These are phyloP conservation scores for Myotis yumanensis DNA, from an alignment of 2,113 vertebrate species.

Conservation along the genomic window DNA sequence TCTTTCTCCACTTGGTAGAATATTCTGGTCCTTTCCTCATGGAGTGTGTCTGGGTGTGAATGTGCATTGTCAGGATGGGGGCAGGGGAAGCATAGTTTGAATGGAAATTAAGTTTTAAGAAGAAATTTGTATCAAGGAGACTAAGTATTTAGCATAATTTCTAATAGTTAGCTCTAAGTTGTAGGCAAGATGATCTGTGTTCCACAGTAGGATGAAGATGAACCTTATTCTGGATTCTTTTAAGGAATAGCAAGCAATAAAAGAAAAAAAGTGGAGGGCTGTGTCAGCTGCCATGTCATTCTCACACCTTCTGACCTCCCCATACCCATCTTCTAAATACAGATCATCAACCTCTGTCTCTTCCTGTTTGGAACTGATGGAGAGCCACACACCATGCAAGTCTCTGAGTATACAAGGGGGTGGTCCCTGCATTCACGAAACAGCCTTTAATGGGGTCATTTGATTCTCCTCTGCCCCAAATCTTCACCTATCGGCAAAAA, in stretches of 20 bases:
- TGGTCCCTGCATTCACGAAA: no score
- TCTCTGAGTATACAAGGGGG: not conserved
- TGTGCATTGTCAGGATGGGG: not conserved
- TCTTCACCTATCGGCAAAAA: not conserved
- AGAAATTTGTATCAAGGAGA: not conserved
- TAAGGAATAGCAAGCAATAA: not conserved
- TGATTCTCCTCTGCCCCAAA: not conserved
- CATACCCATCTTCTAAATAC: accelerated
- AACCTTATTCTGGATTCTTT: not conserved
- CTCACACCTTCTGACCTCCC: accelerated
- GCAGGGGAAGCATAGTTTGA: not conserved
- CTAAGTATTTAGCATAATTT: not conserved
- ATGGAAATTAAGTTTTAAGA: not conserved
- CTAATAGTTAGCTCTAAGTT: not conserved
- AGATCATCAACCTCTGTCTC: not conserved
- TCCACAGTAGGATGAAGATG: not conserved
- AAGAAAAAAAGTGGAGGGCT: not conserved
- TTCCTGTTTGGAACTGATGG: no score
- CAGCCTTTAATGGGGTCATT: not conserved
- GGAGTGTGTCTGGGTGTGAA: not conserved
- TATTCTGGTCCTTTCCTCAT: not conserved
- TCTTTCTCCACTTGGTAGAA: not conserved
- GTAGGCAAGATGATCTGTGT: not conserved
- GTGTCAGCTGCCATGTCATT: accelerated
- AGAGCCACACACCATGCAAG: not conserved